Percentiles rank a stretch among this genome's conserved stretches.
Evolutionary conservation across 2,113 vertebrate genomes (phyloP).

Genomic region (Oxygymnocypris stewartii): DNA sequence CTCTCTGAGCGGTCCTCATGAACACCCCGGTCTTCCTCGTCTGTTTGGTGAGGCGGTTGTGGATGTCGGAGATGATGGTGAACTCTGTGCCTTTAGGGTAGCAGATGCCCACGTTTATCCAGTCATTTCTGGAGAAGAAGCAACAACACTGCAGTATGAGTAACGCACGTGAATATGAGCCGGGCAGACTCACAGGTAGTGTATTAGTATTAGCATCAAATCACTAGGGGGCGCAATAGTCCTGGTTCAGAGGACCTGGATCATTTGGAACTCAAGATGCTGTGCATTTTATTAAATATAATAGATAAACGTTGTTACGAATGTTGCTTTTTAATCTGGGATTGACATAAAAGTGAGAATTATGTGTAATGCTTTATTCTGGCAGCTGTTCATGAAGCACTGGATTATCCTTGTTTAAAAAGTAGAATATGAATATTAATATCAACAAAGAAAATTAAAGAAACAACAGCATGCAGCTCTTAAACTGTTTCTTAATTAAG

Average conservation of each 20-base stretch:
- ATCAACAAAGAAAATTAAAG: neutral
- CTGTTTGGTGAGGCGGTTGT: slow-evolving; percentile 89
- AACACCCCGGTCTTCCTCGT: slow-evolving; percentile 89
- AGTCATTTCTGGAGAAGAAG: slow-evolving; percentile 81
- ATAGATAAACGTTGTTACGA: neutral
- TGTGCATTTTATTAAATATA: neutral
- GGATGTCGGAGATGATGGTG: slow-evolving; percentile 90
- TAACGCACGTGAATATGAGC: neutral
- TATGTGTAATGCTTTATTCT: neutral
- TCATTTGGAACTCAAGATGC: neutral
- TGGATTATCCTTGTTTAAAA: neutral
- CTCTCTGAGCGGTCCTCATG: slow-evolving; percentile 79
- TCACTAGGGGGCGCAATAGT: slow-evolving; percentile 51
- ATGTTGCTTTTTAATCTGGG: neutral
- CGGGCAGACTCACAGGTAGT: no score
- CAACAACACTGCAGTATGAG: neutral
- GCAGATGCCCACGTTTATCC: slow-evolving; percentile 93
- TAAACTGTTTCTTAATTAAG: neutral
- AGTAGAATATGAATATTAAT: neutral
- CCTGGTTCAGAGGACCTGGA: neutral
- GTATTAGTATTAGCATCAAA: neutral
- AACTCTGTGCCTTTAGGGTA: slow-evolving; percentile 90
- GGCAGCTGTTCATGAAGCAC: neutral
- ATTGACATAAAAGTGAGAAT: neutral
- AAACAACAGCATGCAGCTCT: neutral